Evolutionary conservation across 1,140 invertebrate species (phyloP).

Genomic region (Drosophila tani): DNA sequence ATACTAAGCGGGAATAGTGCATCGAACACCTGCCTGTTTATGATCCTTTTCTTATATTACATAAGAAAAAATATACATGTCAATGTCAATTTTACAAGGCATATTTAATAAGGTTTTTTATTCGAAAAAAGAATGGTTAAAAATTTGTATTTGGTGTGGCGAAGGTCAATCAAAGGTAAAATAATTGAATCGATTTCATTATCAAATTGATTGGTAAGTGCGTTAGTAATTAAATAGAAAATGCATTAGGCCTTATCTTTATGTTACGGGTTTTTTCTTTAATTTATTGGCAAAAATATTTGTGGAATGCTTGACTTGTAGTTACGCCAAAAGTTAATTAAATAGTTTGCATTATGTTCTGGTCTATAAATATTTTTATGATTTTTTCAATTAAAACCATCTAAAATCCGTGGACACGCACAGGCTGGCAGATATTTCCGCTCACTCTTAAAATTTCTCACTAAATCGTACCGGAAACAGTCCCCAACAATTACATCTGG

Average conservation of each 20-base stretch:
- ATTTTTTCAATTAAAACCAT: neutral
- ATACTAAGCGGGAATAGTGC: conserved; percentile 1
- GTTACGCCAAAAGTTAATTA: neutral
- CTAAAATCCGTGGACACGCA: neutral
- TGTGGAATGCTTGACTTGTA: neutral
- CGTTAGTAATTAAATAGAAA: conserved; percentile 1
- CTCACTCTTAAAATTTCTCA: neutral
- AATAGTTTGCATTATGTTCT: too few species aligned
- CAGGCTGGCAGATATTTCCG: neutral
- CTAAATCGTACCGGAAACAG: conserved; percentile 17
- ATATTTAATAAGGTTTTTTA: too few species aligned
- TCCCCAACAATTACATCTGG: conserved; percentile 8
- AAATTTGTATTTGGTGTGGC: neutral
- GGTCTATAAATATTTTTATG: neutral
- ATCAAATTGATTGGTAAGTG: conserved; percentile 1
- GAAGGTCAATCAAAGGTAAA: conserved; percentile 3
- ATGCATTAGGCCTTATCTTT: conserved; percentile 9
- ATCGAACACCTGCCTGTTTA: conserved; percentile 22
- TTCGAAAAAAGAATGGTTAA: neutral
- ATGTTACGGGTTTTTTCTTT: neutral
- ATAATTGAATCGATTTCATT: conserved; percentile 8
- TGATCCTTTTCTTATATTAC: neutral
- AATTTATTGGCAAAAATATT: neutral
- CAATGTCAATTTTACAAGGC: neutral
- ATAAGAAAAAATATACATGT: neutral